Conservation (phyloP, 2,888 invertebrate genomes). For the Eumerus sabulonum region DNA sequence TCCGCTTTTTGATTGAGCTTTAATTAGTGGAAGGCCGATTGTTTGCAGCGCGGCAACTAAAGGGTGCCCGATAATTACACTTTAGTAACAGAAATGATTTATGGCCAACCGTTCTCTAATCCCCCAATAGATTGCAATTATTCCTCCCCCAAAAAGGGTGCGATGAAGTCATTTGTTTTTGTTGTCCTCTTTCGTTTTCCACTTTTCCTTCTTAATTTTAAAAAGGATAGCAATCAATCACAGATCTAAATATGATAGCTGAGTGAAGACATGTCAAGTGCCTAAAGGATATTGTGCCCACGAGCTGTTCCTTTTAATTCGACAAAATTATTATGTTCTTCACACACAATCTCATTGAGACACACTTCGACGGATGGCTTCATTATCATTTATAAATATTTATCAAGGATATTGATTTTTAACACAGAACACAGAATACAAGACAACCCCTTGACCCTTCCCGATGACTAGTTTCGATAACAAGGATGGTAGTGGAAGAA, state of each 20-base stretch:
- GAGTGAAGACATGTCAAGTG: constrained; percentile 34
- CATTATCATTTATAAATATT: constrained; percentile 69
- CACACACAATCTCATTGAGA: constrained; percentile 62
- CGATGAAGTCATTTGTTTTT: constrained; percentile 2
- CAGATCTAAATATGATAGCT: constrained; percentile 51
- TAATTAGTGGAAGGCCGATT: constrained; percentile 54
- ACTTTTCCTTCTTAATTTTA: constrained; percentile 52
- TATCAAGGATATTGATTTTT: constrained; percentile 68
- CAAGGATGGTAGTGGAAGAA: too few relatives aligned
- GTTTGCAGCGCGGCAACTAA: constrained; percentile 2
- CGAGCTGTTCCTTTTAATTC: constrained; percentile 52
- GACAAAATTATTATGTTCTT: constrained; percentile 64
- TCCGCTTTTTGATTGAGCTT: constrained; percentile 45
- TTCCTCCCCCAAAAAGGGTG: constrained; percentile 32
- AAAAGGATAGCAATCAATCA: constrained; percentile 60
- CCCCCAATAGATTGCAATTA: constrained; percentile 59
- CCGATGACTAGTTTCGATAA: not conserved
- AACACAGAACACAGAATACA: constrained; percentile 37
- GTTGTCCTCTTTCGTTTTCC: constrained; percentile 18
- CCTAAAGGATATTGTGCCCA: constrained; percentile 38
- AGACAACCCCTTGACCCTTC: constrained; percentile 43
- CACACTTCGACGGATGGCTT: constrained; percentile 61
- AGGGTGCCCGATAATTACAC: constrained; percentile 63
- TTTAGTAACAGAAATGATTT: constrained; percentile 66
- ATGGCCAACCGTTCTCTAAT: constrained; percentile 50